A percentile compares a stretch with the other conserved stretches of the same genome.
These are phyloP conservation scores for Tapera naevia DNA, from an alignment of 2,797 vertebrate genomes.

Conservation along the genomic window DNA sequence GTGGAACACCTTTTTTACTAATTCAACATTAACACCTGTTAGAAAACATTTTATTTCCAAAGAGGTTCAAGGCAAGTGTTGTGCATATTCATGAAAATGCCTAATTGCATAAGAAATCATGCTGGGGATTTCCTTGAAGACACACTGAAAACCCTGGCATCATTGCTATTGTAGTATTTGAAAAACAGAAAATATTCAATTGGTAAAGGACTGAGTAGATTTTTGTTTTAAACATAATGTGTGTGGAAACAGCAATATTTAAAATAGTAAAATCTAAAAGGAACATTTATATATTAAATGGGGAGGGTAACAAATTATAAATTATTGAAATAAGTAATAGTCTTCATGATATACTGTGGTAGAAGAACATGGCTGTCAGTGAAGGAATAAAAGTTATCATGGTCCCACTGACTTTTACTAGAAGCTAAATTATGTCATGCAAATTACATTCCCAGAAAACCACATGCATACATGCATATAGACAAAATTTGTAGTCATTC, in stretches of 20 bases:
- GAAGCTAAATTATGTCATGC: neutral
- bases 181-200: neutral
- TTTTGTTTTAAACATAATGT: neutral
- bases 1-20: neutral
- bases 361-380: neutral
- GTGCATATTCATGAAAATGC: neutral
- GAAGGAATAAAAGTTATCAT: neutral
- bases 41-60: conserved; percentile 31
- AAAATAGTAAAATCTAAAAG: neutral
- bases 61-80: neutral
- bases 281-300: neutral
- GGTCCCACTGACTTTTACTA: neutral
- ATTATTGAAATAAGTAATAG: neutral
- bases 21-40: neutral
- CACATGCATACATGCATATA: neutral
- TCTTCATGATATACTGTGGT: neutral
- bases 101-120: neutral
- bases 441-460: neutral
- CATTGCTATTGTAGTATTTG: neutral
- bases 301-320: neutral
- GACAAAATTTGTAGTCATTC: neutral
- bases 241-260: neutral
- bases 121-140: neutral
- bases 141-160: neutral
- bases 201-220: neutral